These are phyloP conservation scores for Drosophila yooni DNA, from an alignment of 2,888 invertebrate genomes.

Conservation along the genomic window DNA sequence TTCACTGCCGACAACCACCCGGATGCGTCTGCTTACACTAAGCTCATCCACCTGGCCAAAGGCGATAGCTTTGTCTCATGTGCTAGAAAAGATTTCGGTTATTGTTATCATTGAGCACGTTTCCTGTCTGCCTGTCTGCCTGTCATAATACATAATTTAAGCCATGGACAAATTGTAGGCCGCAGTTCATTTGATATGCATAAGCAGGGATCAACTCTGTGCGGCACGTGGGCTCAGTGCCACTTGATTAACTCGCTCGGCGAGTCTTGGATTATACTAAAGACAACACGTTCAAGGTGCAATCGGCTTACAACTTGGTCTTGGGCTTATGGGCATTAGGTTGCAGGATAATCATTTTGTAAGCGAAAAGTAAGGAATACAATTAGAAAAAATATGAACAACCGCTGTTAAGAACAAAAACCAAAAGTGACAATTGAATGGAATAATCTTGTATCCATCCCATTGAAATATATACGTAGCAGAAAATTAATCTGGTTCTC, in stretches of 20 bases:
- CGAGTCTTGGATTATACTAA: background rate
- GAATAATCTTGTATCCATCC: background rate
- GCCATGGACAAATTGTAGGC: background rate
- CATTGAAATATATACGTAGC: background rate
- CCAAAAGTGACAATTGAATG: background rate
- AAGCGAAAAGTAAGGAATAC: background rate
- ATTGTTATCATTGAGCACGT: conserved; percentile 2
- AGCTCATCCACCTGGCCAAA: background rate
- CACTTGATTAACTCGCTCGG: conserved; percentile 4
- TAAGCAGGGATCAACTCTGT: conserved; percentile 8
- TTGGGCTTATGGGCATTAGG: background rate
- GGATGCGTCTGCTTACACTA: conserved; percentile 13
- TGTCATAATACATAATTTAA: background rate
- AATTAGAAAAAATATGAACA: background rate
- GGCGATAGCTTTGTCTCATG: background rate
- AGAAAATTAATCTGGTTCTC: background rate
- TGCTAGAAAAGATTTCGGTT: background rate
- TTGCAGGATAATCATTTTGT: background rate
- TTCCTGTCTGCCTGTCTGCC: background rate
- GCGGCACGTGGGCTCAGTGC: background rate
- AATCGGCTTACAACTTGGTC: background rate
- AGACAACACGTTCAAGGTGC: background rate
- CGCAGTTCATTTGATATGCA: conserved; percentile 9
- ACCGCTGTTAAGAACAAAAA: background rate
- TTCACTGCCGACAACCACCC: background rate